Evolutionary conservation across 2,797 vertebrate genomes (phyloP).

Genomic region (Aulostomus chinensis): DNA sequence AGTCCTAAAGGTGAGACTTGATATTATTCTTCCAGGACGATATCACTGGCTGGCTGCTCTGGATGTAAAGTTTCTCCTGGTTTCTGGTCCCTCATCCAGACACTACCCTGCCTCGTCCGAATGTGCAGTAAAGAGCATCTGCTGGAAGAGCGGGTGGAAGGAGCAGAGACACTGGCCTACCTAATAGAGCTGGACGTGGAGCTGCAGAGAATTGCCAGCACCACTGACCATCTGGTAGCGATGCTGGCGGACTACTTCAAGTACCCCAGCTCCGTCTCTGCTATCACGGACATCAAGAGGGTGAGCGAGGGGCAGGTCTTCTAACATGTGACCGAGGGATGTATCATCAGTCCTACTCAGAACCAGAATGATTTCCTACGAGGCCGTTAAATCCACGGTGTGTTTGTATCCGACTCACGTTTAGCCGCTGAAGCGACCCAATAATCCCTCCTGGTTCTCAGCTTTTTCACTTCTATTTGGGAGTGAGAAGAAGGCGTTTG

Average conservation of each 20-base stretch:
- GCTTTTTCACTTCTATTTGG: too few relatives aligned
- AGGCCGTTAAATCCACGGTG: too few relatives aligned
- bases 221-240: slow-evolving; percentile 95
- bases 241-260: slow-evolving; percentile 99
- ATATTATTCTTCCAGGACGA: too few relatives aligned
- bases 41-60: too few relatives aligned
- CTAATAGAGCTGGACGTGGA: slow-evolving; percentile 97
- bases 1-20: slow-evolving; percentile 86
- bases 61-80: neutral
- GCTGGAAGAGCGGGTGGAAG: slow-evolving; percentile 95
- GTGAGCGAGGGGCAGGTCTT: slow-evolving; percentile 76
- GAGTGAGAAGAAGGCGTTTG: too few relatives aligned
- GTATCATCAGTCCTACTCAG: too few relatives aligned
- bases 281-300: slow-evolving; percentile 99
- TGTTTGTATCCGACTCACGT: too few relatives aligned
- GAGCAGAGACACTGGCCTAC: slow-evolving; percentile 96
- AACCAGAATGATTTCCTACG: too few relatives aligned
- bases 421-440: too few relatives aligned
- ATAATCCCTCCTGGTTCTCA: too few relatives aligned
- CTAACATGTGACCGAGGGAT: too few relatives aligned
- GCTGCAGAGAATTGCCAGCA: slow-evolving; percentile 97
- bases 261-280: slow-evolving; percentile 97
- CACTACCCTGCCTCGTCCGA: slow-evolving; percentile 94
- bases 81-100: slow-evolving; percentile 70
- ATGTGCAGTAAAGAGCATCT: slow-evolving; percentile 98